Conservation (phyloP, 2,797 vertebrate genomes). For the Alfaro cultratus region DNA sequence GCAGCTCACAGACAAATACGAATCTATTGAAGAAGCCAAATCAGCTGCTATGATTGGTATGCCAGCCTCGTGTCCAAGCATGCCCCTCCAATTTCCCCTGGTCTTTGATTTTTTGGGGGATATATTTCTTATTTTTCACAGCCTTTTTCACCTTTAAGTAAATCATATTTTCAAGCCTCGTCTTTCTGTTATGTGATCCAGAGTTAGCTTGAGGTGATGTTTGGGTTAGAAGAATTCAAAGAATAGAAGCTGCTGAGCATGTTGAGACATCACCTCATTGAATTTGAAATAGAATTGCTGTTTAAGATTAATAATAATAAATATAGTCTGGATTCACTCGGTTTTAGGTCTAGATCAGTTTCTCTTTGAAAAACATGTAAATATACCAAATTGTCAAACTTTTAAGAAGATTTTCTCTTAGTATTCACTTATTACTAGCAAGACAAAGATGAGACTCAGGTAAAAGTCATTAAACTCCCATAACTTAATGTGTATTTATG, state of each 20-base stretch:
- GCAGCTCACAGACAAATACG: slow-evolving; percentile 95
- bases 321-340: background rate
- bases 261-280: slow-evolving; percentile 49
- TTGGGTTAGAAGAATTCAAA: slow-evolving; percentile 48
- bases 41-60: slow-evolving; percentile 96
- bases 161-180: background rate
- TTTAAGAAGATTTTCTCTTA: background rate
- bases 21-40: slow-evolving; percentile 96
- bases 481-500: background rate
- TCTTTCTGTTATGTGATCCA: slow-evolving; percentile 26
- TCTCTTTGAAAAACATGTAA: background rate
- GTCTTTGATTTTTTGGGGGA: background rate
- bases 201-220: slow-evolving; percentile 38
- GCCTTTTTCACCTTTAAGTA: background rate
- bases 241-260: slow-evolving; percentile 46
- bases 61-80: slow-evolving; percentile 51
- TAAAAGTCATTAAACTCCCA: background rate
- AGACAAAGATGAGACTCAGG: background rate
- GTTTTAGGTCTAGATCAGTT: background rate
- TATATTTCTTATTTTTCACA: background rate
- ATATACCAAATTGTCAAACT: background rate
- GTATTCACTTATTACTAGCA: background rate
- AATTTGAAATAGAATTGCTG: slow-evolving; percentile 36
- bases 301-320: background rate
- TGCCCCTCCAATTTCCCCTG: slow-evolving; percentile 5